Evolutionary conservation across 2,888 invertebrate genomes (phyloP).

Genomic region (Plusia festucae): DNA sequence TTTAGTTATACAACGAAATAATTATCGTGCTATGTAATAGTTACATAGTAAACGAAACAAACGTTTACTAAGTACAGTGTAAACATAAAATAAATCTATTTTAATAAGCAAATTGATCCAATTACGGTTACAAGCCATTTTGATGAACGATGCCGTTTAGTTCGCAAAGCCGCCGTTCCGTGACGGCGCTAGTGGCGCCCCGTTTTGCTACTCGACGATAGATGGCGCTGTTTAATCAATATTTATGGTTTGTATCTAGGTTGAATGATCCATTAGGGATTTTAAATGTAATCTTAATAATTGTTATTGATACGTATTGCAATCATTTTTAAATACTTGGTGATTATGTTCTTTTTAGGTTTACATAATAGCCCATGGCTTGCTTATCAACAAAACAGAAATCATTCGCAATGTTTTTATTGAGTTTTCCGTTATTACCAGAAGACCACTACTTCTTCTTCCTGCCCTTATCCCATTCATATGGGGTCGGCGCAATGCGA

Average conservation of each 20-base stretch:
- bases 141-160: constrained; percentile 69
- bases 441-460: too few relatives aligned
- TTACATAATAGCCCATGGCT: too few relatives aligned
- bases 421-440: too few relatives aligned
- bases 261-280: neutral
- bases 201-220: constrained; percentile 76
- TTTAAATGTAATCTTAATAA: neutral
- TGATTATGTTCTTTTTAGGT: too few relatives aligned
- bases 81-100: constrained; percentile 82
- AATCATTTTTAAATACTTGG: too few relatives aligned
- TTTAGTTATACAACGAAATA: constrained; percentile 44
- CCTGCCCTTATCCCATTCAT: too few relatives aligned
- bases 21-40: constrained; percentile 53
- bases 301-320: too few relatives aligned
- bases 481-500: too few relatives aligned
- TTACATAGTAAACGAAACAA: constrained; percentile 54
- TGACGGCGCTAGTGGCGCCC: constrained; percentile 66
- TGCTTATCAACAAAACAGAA: too few relatives aligned
- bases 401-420: too few relatives aligned
- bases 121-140: constrained; percentile 72
- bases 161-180: constrained; percentile 66
- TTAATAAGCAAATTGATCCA: constrained; percentile 82
- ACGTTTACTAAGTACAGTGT: constrained; percentile 69
- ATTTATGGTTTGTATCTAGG: constrained; percentile 34
- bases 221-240: constrained; percentile 77